phyloP scores from a whole-genome alignment of 2,113 vertebrate species.

The Montifringilla adamsi region DNA sequence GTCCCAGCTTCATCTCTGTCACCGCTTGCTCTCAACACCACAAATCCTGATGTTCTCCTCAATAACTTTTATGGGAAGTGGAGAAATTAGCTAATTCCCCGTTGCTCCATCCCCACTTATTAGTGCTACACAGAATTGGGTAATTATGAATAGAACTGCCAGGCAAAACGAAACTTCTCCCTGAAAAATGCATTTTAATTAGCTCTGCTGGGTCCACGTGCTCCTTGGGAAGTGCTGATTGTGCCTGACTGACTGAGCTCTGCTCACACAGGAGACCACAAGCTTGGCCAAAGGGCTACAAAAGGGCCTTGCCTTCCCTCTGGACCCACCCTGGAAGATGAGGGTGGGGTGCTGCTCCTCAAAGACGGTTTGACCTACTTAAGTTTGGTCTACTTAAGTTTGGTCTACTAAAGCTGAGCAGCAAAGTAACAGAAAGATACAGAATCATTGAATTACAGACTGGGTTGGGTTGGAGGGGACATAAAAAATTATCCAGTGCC shows the following conservation, averaged over 20 bases:
- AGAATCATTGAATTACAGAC: neutral
- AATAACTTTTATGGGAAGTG: neutral
- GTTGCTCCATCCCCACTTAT: neutral
- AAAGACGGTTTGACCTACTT: neutral
- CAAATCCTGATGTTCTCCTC: neutral
- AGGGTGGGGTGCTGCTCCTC: neutral
- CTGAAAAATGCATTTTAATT: constrained; percentile 34
- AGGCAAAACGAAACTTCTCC: neutral
- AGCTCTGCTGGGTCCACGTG: neutral
- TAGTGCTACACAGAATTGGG: neutral
- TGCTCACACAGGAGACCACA: neutral
- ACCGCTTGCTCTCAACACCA: neutral
- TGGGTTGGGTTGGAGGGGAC: neutral
- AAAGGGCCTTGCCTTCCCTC: neutral
- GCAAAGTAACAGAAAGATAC: neutral
- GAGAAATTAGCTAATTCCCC: neutral
- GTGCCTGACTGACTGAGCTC: neutral
- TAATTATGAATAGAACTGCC: constrained; percentile 10
- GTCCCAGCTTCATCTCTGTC: neutral
- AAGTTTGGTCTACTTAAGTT: neutral
- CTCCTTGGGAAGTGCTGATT: neutral
- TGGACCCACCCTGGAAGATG: neutral
- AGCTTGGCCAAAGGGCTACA: neutral
- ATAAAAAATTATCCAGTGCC: fast-evolving
- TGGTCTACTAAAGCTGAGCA: neutral